These are phyloP conservation scores for Listronotus oregonensis DNA, from an alignment of 1,140 invertebrate species.

Conservation along the genomic window DNA sequence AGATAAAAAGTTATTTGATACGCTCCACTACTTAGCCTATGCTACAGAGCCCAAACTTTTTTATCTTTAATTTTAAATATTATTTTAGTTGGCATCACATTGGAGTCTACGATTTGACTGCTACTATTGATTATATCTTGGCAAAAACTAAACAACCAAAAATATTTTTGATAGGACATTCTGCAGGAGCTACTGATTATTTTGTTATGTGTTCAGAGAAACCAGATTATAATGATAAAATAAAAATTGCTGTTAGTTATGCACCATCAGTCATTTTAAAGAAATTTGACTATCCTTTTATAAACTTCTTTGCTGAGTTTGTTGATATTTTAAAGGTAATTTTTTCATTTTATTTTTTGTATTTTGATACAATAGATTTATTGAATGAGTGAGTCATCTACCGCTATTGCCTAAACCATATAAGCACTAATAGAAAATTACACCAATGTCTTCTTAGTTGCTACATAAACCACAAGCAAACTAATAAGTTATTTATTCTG, in stretches of 20 bases:
- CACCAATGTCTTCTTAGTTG: too few species aligned
- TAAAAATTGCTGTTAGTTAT: constrained; percentile 53
- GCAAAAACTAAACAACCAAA: constrained; percentile 57
- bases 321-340: constrained; percentile 8
- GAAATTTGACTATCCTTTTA: constrained; percentile 7
- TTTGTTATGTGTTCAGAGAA: constrained; percentile 56
- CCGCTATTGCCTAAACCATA: too few species aligned
- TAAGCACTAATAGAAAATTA: too few species aligned
- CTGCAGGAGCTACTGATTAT: constrained; percentile 62
- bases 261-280: background rate
- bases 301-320: background rate
- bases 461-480: too few species aligned
- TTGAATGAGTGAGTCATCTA: too few species aligned
- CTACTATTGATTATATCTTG: constrained; percentile 63
- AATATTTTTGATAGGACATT: constrained; percentile 64
- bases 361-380: too few species aligned
- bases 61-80: too few species aligned
- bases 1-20: too few species aligned
- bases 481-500: too few species aligned
- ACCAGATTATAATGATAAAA: constrained; percentile 62
- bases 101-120: constrained; percentile 64
- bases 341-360: too few species aligned
- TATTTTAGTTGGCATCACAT: constrained; percentile 45
- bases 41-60: too few species aligned
- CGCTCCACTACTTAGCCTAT: too few species aligned